These are phyloP conservation scores for Alligator mississippiensis DNA, from an alignment of 2,113 vertebrate species.

Conservation along the genomic window DNA sequence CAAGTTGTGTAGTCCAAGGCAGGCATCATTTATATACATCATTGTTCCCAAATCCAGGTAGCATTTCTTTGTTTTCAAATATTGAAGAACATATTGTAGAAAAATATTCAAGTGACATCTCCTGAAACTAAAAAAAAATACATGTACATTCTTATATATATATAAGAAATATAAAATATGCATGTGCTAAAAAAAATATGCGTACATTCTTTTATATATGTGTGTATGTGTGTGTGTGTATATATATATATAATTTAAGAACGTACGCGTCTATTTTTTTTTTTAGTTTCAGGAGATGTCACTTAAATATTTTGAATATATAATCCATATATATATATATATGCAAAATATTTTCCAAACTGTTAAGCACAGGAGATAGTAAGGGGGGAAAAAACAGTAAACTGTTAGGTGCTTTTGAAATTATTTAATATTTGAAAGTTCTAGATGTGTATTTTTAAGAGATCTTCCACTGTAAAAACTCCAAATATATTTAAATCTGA, in stretches of 20 bases:
- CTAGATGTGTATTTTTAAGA: slow-evolving; percentile 53
- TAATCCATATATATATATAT: neutral
- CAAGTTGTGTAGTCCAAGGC: neutral
- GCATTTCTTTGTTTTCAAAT: neutral
- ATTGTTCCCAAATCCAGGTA: slow-evolving; percentile 8
- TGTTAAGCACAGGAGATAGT: neutral
- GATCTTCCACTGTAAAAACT: slow-evolving; percentile 37
- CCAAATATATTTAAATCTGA: slow-evolving; percentile 34
- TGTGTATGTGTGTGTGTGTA: too few species aligned
- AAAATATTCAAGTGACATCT: neutral
- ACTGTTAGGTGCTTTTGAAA: slow-evolving; percentile 49
- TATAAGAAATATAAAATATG: too few species aligned
- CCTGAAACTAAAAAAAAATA: neutral
- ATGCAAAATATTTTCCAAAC: slow-evolving; percentile 29
- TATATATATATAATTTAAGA: too few species aligned
- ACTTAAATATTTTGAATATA: too few species aligned
- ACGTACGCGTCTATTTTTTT: neutral
- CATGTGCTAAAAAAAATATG: too few species aligned
- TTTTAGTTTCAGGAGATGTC: neutral
- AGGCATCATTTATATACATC: neutral
- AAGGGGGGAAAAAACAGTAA: slow-evolving; percentile 16
- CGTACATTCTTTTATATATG: too few species aligned
- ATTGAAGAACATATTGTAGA: neutral
- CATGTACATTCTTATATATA: too few species aligned
- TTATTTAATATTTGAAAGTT: slow-evolving; percentile 17